These are phyloP conservation scores for Lucilia sericata DNA, from an alignment of 1,140 invertebrate genomes.

Conservation along the genomic window DNA sequence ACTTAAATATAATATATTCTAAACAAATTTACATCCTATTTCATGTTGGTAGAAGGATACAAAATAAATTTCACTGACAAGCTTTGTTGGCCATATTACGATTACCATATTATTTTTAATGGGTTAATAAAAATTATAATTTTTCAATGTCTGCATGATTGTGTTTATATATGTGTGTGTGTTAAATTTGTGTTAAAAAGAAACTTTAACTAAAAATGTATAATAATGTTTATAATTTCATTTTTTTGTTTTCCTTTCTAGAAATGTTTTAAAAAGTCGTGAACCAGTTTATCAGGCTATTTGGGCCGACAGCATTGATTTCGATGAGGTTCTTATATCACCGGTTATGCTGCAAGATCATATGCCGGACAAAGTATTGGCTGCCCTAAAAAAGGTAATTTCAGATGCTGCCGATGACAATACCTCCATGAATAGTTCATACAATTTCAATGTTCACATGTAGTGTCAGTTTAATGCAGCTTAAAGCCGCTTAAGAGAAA, in stretches of 20 bases:
- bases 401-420: constrained; percentile 57
- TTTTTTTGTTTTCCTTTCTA: constrained; percentile 64
- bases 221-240: too few relatives aligned
- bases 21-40: too few relatives aligned
- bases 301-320: constrained; percentile 88
- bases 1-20: too few relatives aligned
- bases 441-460: constrained; percentile 1
- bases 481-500: not conserved
- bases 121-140: too few relatives aligned
- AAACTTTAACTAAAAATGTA: not conserved
- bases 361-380: constrained; percentile 91
- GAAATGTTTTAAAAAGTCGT: constrained; percentile 76
- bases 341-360: constrained; percentile 94
- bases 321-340: constrained; percentile 91
- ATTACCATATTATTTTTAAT: too few relatives aligned
- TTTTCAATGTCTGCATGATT: not conserved
- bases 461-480: not conserved
- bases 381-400: constrained; percentile 87
- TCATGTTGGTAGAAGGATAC: too few relatives aligned
- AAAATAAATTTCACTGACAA: too few relatives aligned
- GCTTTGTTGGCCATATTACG: too few relatives aligned
- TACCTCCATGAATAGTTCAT: constrained; percentile 56
- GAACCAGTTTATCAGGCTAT: constrained; percentile 91
- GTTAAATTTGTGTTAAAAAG: constrained; percentile 45
- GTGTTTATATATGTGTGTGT: constrained; percentile 28